A percentile compares a stretch with the other conserved stretches of the same genome.
phyloP scores from a whole-genome alignment of 2,888 invertebrate genomes.

The Allolobophora icterica region DNA sequence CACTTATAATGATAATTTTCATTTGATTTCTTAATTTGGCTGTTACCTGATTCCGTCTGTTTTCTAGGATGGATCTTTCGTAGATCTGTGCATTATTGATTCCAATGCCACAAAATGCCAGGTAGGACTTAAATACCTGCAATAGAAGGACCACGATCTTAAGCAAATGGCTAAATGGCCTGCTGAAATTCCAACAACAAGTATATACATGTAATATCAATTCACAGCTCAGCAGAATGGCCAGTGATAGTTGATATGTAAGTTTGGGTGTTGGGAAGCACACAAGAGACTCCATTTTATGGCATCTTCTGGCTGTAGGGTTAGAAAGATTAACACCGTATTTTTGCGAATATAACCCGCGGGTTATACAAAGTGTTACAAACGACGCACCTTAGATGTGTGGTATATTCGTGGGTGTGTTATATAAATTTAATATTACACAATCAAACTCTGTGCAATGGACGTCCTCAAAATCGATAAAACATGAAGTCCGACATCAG shows the following conservation, averaged over 20 bases:
- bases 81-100: slow-evolving; percentile 63
- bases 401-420: too few species aligned
- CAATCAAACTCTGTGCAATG: too few species aligned
- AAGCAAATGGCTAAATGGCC: neutral
- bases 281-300: neutral
- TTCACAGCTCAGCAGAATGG: neutral
- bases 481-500: too few species aligned
- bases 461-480: too few species aligned
- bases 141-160: slow-evolving; percentile 41
- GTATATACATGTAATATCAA: neutral
- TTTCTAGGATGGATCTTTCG: slow-evolving; percentile 60
- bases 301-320: neutral
- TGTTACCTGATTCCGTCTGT: slow-evolving; percentile 60
- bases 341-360: too few species aligned
- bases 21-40: neutral
- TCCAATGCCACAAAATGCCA: slow-evolving; percentile 64
- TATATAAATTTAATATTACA: too few species aligned
- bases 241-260: neutral
- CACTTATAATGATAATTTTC: neutral
- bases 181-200: neutral
- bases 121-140: slow-evolving; percentile 62
- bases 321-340: neutral
- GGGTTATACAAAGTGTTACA: too few species aligned
- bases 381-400: too few species aligned
- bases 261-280: neutral